phyloP scores from a whole-genome alignment of 2,888 invertebrate species.

The Nomada fucata region DNA sequence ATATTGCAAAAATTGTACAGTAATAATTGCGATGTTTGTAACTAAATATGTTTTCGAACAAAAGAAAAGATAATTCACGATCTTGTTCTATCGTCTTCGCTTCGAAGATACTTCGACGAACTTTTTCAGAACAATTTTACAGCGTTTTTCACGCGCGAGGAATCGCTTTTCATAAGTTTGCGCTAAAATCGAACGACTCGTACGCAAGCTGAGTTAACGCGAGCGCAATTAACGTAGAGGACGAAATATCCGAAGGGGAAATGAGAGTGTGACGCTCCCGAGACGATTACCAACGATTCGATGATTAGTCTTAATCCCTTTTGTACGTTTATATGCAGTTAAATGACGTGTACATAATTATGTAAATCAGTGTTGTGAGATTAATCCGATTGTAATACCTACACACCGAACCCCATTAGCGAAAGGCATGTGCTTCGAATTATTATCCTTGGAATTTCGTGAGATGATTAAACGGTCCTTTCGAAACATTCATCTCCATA shows the following conservation, averaged over 20 bases:
- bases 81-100: slow-evolving; percentile 5
- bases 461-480: slow-evolving; percentile 77
- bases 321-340: slow-evolving; percentile 82
- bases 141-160: slow-evolving; percentile 1
- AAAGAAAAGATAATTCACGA: not conserved
- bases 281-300: slow-evolving; percentile 65
- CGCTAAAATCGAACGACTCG: slow-evolving; percentile 21
- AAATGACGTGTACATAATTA: slow-evolving; percentile 78
- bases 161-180: slow-evolving; percentile 30
- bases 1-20: not conserved
- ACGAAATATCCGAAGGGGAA: not conserved
- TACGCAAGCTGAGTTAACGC: slow-evolving; percentile 7
- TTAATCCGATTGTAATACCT: slow-evolving; percentile 75
- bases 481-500: slow-evolving; percentile 54
- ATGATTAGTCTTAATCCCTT: slow-evolving; percentile 75
- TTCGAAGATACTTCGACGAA: slow-evolving; percentile 4
- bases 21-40: not conserved
- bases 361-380: slow-evolving; percentile 74
- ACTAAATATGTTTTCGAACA: not conserved
- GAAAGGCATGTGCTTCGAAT: slow-evolving; percentile 76
- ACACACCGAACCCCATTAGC: slow-evolving; percentile 73
- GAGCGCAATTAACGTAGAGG: not conserved
- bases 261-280: slow-evolving; percentile 37
- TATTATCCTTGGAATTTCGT: slow-evolving; percentile 76
- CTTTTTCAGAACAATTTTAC: slow-evolving; percentile 6